Conservation (phyloP, 2,797 vertebrate species). For the Geotria australis region DNA sequence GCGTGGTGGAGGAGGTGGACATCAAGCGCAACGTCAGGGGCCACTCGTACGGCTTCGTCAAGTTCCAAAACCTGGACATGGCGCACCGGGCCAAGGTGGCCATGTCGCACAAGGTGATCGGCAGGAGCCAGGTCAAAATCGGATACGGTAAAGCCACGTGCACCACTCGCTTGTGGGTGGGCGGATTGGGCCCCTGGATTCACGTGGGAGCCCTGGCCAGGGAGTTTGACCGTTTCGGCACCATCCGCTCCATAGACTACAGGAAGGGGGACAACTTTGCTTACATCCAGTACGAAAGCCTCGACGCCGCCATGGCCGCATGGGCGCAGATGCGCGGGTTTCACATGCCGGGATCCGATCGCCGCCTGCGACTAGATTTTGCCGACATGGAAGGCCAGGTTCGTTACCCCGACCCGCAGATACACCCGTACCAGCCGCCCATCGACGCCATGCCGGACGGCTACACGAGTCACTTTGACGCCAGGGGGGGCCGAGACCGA, state of each 20-base stretch:
- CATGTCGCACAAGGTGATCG: conserved; percentile 86
- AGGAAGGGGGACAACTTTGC: conserved; percentile 92
- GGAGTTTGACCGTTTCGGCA: conserved; percentile 94
- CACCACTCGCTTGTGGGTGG: conserved; percentile 80
- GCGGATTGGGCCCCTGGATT: conserved; percentile 79
- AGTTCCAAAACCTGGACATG: conserved; percentile 97
- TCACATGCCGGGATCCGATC: conserved; percentile 62
- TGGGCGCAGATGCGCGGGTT: conserved; percentile 94
- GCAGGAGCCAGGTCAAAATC: conserved; percentile 74
- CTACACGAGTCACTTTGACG: background rate
- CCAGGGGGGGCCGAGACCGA: background rate
- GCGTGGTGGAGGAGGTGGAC: conserved; percentile 82
- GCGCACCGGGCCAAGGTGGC: conserved; percentile 75
- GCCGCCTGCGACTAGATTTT: conserved; percentile 73
- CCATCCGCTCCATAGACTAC: conserved; percentile 87
- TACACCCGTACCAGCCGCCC: conserved; percentile 38
- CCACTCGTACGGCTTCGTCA: conserved; percentile 83
- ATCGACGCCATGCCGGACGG: background rate
- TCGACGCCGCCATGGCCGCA: conserved; percentile 82
- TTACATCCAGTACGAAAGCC: conserved; percentile 90
- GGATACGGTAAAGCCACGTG: conserved; percentile 92
- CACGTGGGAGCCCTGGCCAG: conserved; percentile 62
- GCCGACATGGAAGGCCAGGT: conserved; percentile 63
- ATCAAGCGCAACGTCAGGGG: conserved; percentile 67
- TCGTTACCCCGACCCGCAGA: conserved; percentile 57